Percentiles rank a stretch among this genome's conserved stretches.
Conservation (phyloP, 2,113 vertebrate genomes). For the Apodemus sylvaticus region DNA sequence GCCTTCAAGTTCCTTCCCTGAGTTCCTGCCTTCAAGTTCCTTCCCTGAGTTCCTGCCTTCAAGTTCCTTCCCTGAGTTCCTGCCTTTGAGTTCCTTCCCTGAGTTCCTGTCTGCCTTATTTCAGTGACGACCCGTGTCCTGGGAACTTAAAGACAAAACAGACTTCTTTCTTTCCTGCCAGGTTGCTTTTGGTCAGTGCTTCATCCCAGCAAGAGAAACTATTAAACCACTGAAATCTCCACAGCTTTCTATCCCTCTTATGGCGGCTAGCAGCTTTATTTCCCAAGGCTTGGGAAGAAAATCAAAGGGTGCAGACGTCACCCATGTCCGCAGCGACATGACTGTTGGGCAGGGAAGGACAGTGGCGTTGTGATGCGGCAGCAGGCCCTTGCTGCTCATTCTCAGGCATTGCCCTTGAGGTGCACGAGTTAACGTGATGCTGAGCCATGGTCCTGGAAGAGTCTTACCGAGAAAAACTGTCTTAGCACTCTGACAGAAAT, state of each 20-base stretch:
- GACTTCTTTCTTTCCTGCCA: not conserved
- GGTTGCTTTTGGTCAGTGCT: not conserved
- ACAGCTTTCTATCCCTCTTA: not conserved
- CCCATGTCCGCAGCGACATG: no score
- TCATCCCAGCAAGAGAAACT: not conserved
- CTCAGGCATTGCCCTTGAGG: not conserved
- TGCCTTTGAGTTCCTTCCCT: no score
- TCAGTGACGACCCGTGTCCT: not conserved
- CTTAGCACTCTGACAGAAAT: not conserved
- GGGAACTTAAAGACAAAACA: not conserved
- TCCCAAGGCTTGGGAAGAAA: not conserved
- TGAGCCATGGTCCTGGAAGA: not conserved
- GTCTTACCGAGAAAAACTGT: not conserved
- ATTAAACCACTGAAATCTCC: not conserved
- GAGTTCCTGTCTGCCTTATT: not conserved
- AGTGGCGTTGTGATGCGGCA: not conserved
- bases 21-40: not conserved
- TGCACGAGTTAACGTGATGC: not conserved
- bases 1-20: not conserved
- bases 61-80: no score
- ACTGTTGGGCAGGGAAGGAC: not conserved
- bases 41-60: not conserved
- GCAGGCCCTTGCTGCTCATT: rapidly evolving
- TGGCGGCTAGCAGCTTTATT: not conserved
- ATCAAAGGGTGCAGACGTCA: not conserved